These are phyloP conservation scores for Mus spretus DNA, from an alignment of 2,797 vertebrate genomes.

Conservation along the genomic window DNA sequence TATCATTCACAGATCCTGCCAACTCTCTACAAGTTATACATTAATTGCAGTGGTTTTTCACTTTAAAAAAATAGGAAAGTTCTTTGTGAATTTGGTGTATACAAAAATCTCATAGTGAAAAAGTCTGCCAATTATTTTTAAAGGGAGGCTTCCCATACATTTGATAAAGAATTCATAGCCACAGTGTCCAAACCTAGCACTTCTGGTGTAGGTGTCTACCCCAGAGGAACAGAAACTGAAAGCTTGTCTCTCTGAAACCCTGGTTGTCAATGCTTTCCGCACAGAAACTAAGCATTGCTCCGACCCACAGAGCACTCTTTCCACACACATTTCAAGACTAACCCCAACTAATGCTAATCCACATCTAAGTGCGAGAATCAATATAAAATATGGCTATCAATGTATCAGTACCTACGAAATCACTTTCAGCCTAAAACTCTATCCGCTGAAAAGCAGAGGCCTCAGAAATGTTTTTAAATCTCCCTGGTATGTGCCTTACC, in stretches of 20 bases:
- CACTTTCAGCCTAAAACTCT: not conserved
- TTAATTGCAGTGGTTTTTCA: not conserved
- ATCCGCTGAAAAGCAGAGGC: not conserved
- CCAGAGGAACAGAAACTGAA: not conserved
- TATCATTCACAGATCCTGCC: not conserved
- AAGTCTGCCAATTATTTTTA: not conserved
- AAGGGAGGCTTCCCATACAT: not conserved
- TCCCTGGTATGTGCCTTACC: not conserved
- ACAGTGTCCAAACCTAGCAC: not conserved
- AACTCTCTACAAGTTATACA: not conserved
- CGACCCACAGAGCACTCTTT: not conserved
- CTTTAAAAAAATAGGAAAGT: not conserved
- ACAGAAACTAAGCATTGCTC: not conserved
- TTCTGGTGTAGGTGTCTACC: too few species aligned
- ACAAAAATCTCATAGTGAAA: not conserved
- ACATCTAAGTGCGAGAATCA: not conserved
- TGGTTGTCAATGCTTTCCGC: not conserved
- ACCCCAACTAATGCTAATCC: not conserved
- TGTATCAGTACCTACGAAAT: not conserved
- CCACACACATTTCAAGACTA: not conserved
- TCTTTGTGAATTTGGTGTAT: not conserved
- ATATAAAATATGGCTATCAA: not conserved
- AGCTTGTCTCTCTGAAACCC: not conserved
- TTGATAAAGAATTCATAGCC: not conserved
- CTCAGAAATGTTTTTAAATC: conserved; percentile 3